phyloP scores from a whole-genome alignment of 2,113 vertebrate species.

The Oenanthe melanoleuca region DNA sequence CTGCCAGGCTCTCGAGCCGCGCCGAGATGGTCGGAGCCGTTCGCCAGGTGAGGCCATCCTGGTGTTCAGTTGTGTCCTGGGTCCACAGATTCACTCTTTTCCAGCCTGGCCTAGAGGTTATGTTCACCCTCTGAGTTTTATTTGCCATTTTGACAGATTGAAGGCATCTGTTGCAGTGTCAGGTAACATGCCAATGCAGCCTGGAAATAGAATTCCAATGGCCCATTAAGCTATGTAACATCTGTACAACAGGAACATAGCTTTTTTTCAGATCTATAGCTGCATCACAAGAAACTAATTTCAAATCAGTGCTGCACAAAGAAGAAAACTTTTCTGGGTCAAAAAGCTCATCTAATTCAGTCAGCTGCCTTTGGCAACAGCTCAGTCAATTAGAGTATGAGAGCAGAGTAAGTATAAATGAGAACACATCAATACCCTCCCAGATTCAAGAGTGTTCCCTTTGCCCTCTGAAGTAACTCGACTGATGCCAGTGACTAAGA shows the following conservation, averaged over 20 bases:
- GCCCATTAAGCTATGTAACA: background rate
- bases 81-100: background rate
- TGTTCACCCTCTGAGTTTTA: background rate
- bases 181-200: background rate
- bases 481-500: background rate
- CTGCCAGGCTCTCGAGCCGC: constrained; percentile 89
- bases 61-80: accelerated
- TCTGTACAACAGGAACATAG: background rate
- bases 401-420: background rate
- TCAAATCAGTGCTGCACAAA: background rate
- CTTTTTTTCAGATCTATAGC: background rate
- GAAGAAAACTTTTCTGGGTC: background rate
- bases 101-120: background rate
- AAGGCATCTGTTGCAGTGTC: background rate
- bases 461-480: background rate
- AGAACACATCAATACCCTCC: background rate
- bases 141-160: background rate
- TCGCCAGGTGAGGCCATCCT: constrained; percentile 83
- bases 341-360: background rate
- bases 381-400: background rate
- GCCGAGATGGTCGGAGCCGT: constrained; percentile 95
- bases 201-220: background rate
- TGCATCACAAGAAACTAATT: background rate
- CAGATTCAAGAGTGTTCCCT: background rate
- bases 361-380: background rate